Evolutionary conservation across 2,888 invertebrate species (phyloP).

Genomic region (Papilio demoleus): DNA sequence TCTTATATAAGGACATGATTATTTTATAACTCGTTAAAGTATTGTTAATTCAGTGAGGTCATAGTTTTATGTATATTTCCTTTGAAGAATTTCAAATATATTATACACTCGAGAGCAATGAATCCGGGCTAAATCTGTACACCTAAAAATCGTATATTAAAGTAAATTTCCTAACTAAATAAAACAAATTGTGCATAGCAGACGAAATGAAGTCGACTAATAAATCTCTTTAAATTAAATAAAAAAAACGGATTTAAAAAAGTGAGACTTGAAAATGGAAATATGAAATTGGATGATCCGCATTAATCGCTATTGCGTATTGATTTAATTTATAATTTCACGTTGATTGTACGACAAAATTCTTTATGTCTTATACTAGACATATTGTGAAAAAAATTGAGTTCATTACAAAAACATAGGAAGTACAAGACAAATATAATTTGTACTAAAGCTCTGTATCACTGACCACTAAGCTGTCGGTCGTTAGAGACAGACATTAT

Average conservation of each 20-base stretch:
- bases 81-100: background rate
- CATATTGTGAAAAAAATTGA: background rate
- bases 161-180: no score
- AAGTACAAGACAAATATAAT: background rate
- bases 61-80: background rate
- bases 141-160: no score
- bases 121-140: no score
- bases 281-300: no score
- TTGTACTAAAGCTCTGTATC: background rate
- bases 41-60: background rate
- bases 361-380: background rate
- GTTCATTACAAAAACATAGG: background rate
- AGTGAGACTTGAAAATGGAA: no score
- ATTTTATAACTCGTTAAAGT: background rate
- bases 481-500: constrained; percentile 33
- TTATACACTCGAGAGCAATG: no score
- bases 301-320: no score
- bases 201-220: no score
- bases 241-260: no score
- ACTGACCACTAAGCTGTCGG: constrained; percentile 11
- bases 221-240: no score
- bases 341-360: background rate
- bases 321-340: no score
- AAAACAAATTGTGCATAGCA: no score
- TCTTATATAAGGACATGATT: background rate